Conservation (phyloP, 2,888 invertebrate genomes). For the Chaitophorus viminalis region DNA sequence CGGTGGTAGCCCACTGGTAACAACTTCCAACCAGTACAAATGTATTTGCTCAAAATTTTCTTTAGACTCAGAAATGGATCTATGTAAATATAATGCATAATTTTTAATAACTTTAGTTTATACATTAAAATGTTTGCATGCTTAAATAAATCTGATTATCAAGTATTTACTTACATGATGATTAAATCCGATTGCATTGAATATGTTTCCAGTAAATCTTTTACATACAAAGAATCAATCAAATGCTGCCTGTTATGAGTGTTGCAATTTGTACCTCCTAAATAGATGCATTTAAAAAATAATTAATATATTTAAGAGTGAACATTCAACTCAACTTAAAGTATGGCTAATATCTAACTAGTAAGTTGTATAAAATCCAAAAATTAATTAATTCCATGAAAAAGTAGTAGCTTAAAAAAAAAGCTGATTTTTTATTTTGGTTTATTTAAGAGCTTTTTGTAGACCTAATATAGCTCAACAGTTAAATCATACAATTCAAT, state of each 20-base stretch:
- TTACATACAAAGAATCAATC: constrained; percentile 88
- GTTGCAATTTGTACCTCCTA: constrained; percentile 33
- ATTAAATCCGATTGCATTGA: constrained; percentile 88
- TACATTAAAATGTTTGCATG: neutral
- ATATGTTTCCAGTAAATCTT: constrained; percentile 88
- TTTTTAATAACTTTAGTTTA: neutral
- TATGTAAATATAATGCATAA: neutral
- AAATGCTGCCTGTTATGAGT: constrained; percentile 69
- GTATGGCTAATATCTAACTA: neutral
- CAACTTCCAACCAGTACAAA: constrained; percentile 38
- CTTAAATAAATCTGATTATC: neutral
- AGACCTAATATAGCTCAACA: no score
- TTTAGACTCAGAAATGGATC: constrained; percentile 4
- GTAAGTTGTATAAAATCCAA: no score
- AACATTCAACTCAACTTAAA: neutral
- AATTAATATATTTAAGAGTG: neutral
- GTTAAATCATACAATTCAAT: no score
- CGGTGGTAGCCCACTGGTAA: constrained; percentile 38
- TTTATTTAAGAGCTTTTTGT: no score
- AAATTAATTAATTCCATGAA: no score
- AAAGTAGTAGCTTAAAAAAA: no score
- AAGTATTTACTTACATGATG: constrained; percentile 78
- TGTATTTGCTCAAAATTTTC: constrained; percentile 22
- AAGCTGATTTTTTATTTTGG: no score
- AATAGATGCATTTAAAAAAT: neutral